A percentile compares a stretch with the other conserved stretches of the same genome.
Conservation (phyloP, 1,140 invertebrate genomes). For the Drosophila ohnishii region DNA sequence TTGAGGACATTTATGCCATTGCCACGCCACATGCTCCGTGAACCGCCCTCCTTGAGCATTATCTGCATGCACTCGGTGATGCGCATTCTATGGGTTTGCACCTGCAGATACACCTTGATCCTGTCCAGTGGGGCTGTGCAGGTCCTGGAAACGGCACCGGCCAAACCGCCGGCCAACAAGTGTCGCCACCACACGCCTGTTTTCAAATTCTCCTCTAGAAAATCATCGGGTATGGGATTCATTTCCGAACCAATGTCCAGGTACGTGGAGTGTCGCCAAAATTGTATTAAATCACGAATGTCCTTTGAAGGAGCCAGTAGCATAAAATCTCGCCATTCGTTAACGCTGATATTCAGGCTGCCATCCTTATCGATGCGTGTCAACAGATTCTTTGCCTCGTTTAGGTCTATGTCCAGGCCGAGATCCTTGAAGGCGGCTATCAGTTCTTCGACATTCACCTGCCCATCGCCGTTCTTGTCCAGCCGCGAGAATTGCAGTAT, state of each 20-base stretch:
- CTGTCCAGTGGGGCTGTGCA: slow-evolving; percentile 98
- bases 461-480: slow-evolving; percentile 96
- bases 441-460: slow-evolving; percentile 92
- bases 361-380: slow-evolving; percentile 95
- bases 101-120: slow-evolving; percentile 98
- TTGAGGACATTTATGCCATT: slow-evolving; percentile 99
- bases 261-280: slow-evolving; percentile 98
- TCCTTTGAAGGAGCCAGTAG: slow-evolving; percentile 94
- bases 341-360: slow-evolving; percentile 96
- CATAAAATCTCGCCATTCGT: slow-evolving; percentile 98
- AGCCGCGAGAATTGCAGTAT: slow-evolving; percentile 93
- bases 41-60: slow-evolving; percentile 97
- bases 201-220: slow-evolving; percentile 95
- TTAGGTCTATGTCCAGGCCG: slow-evolving; percentile 89
- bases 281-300: slow-evolving; percentile 95
- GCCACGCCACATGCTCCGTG: slow-evolving; percentile 95
- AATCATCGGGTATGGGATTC: slow-evolving; percentile 96
- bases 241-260: slow-evolving; percentile 98
- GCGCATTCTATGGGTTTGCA: slow-evolving; percentile 88
- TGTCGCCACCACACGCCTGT: slow-evolving; percentile 99
- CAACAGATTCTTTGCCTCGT: slow-evolving; percentile 90
- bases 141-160: slow-evolving; percentile 97
- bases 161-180: slow-evolving; percentile 96
- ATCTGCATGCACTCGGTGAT: slow-evolving; percentile 89
- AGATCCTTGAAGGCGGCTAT: slow-evolving; percentile 91